Base-by-base conservation (phyloP, 2,113 vertebrate genomes). In the Ibidorhyncha struthersii region DNA sequence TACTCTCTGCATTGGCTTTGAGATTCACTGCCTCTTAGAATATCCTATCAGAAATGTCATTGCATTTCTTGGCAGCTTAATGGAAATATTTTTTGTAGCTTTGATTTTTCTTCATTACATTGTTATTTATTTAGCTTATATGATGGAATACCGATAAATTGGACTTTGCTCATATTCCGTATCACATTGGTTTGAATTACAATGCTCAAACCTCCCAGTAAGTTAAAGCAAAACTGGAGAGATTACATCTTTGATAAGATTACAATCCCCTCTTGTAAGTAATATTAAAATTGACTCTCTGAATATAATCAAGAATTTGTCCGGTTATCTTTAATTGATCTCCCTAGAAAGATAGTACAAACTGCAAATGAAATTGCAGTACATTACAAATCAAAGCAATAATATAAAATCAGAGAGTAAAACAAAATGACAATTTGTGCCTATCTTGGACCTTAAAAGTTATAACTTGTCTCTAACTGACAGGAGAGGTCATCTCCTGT, bases 291-390 rank as follows among this genome's bases (percentile, higher is more conserved):
- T 96, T 96, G 86, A 74, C 66, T 97, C 83, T 92, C 89, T 89
- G 78, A 96, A 97, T 97, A 90, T 82, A 97, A 97, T 96, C 82
- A 97, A 91, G 74, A 80, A 94, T 97, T 98, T 98, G 92, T 95
- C 84, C 12, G 14, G 94, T 96, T 97, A 97, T 98, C 96, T 98
- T 97, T 98, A 97, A 97, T 97, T 98, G 92, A 98, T 98, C 94
- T 98, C 43, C 67, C 81, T 91, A 74, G 95, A 97, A 97, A 92
- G 79, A 96, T 59, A 96, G 45, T 66, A 52, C 26, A 93, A 94
- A 92, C 84, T 95, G 66, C 67, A 92, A 91, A 91, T 91, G 87
- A 90, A 96, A 86, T 89, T 97, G 43, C 45, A 91, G n/a, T 81
- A 65, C 29, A 73, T 93, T 91, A 70, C 34, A 96, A 96, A 90